Evolutionary conservation across 2,888 invertebrate genomes (phyloP).

Genomic region (Gibbula magus): DNA sequence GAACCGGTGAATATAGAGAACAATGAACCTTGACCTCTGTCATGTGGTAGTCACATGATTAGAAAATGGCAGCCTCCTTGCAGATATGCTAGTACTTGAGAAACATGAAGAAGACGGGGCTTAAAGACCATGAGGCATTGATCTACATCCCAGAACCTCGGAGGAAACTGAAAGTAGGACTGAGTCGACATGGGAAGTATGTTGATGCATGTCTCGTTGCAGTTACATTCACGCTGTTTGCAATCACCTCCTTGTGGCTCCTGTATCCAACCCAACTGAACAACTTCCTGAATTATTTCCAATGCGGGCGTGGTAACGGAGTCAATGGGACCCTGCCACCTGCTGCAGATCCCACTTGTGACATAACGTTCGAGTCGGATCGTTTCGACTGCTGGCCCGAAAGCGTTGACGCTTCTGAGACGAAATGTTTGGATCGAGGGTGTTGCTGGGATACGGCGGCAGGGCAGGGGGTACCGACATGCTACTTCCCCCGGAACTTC

Average conservation of each 20-base stretch:
- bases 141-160: no score
- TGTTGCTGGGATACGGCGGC: conserved; percentile 38
- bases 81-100: no score
- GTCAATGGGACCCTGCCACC: background rate
- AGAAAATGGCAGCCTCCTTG: no score
- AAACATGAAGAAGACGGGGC: no score
- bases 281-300: background rate
- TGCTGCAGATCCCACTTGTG: background rate
- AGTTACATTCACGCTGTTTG: background rate
- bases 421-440: conserved; percentile 31
- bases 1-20: no score
- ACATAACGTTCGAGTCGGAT: conserved; percentile 17
- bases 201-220: background rate
- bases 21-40: no score
- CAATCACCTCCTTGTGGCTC: background rate
- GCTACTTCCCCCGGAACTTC: conserved; percentile 37
- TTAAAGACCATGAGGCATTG: no score
- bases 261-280: background rate
- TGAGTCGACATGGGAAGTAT: no score
- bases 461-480: conserved; percentile 30
- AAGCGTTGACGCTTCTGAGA: conserved; percentile 21
- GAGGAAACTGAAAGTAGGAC: no score
- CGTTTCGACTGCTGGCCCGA: conserved; percentile 46
- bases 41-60: no score
- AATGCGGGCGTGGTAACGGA: background rate